phyloP scores from a whole-genome alignment of 2,888 invertebrate species.

The Pterobdella sp. region DNA sequence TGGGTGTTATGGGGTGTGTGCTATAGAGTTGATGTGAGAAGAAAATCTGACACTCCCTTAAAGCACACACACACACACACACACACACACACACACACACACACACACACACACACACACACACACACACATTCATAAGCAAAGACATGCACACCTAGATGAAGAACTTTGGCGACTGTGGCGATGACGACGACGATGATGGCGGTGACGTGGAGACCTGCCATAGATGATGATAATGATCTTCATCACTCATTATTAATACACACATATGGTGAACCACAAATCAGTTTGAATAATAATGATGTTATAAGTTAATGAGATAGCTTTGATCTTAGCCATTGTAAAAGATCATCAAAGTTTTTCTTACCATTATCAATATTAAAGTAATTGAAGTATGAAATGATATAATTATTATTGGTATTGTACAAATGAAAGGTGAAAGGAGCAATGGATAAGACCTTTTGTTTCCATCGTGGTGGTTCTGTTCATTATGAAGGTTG shows the following conservation, averaged over 20 bases:
- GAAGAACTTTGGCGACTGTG: conserved; percentile 15
- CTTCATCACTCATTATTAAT: conserved; percentile 8
- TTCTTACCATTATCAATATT: too few relatives aligned
- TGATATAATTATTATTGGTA: too few relatives aligned
- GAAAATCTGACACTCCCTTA: neutral
- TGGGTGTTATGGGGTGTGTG: neutral
- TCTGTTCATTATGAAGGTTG: conserved; percentile 1
- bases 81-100: conserved; percentile 15
- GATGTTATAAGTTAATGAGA: too few relatives aligned
- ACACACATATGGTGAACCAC: too few relatives aligned
- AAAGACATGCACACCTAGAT: neutral
- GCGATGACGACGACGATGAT: conserved; percentile 5
- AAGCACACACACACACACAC: conserved; percentile 4
- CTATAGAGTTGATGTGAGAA: neutral
- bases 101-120: conserved; percentile 5
- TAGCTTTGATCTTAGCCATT: conserved; percentile 3
- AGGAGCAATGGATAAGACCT: neutral
- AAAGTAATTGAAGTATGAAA: too few relatives aligned
- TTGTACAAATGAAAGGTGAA: too few relatives aligned
- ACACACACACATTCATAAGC: neutral
- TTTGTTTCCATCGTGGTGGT: neutral
- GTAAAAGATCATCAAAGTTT: too few relatives aligned
- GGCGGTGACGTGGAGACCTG: conserved; percentile 6
- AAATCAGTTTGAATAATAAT: too few relatives aligned
- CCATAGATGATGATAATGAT: conserved; percentile 2